phyloP scores from a whole-genome alignment of 2,888 invertebrate species.

The Alcis repandata region DNA sequence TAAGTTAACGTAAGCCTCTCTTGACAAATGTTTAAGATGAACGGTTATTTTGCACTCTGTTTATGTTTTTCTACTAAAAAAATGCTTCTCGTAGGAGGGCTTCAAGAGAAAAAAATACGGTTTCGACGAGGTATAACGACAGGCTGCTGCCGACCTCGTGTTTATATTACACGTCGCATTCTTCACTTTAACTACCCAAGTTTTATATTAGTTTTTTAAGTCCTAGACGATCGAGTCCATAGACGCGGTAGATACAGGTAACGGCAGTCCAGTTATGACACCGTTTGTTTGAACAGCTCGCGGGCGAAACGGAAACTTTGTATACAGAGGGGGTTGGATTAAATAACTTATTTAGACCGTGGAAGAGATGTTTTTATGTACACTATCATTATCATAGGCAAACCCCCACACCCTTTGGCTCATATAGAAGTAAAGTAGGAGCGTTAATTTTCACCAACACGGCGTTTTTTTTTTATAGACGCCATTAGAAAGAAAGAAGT shows the following conservation, averaged over 20 bases:
- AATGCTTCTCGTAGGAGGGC: constrained; percentile 62
- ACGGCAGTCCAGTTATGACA: not conserved
- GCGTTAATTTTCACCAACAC: no score
- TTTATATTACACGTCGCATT: constrained; percentile 14
- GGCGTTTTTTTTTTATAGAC: no score
- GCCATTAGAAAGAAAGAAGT: no score
- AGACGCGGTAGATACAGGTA: not conserved
- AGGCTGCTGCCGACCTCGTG: constrained; percentile 53
- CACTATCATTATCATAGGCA: no score
- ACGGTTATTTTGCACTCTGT: constrained; percentile 82
- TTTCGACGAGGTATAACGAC: constrained; percentile 59
- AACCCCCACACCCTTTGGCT: no score
- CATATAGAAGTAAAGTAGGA: no score
- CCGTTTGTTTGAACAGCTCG: not conserved
- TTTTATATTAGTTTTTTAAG: constrained; percentile 31
- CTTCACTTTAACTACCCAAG: constrained; percentile 27
- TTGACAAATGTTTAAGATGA: constrained; percentile 85
- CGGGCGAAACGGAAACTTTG: no score
- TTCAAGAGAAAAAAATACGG: constrained; percentile 65
- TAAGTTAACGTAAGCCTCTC: constrained; percentile 82
- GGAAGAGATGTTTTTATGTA: no score
- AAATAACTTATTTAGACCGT: not conserved
- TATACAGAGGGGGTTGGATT: no score
- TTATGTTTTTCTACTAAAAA: constrained; percentile 72
- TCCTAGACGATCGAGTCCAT: constrained; percentile 24